phyloP scores from a whole-genome alignment of 2,888 invertebrate genomes.

The Epsilonema sp. region DNA sequence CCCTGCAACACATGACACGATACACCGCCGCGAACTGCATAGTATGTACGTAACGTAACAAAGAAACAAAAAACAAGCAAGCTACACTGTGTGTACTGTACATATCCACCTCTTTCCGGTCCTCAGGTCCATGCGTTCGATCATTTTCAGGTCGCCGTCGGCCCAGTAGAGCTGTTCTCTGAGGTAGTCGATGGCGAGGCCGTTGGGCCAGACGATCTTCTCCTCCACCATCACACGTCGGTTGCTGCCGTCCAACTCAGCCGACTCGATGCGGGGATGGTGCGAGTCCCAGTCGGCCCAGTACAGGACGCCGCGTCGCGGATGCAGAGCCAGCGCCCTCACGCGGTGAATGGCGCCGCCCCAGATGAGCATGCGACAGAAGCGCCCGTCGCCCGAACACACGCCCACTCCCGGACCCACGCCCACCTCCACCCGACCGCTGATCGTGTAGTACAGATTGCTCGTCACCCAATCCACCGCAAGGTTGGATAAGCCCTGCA shows the following conservation, averaged over 20 bases:
- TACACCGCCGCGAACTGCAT: no score
- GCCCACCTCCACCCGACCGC: no score
- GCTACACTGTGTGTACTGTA: no score
- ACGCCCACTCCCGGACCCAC: conserved; percentile 14
- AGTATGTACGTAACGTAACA: no score
- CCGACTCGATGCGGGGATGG: background rate
- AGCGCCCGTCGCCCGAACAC: conserved; percentile 12
- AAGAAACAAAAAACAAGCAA: no score
- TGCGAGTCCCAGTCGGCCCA: conserved; percentile 13
- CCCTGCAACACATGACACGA: no score
- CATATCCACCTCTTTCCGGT: no score
- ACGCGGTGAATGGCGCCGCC: conserved; percentile 5
- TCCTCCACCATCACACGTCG: conserved; percentile 10
- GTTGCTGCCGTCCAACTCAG: conserved; percentile 1
- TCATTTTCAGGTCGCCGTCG: conserved; percentile 13
- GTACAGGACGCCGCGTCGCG: conserved; percentile 12
- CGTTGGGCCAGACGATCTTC: conserved; percentile 13
- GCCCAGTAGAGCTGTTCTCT: conserved; percentile 15
- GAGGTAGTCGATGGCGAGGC: conserved; percentile 14
- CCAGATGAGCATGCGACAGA: conserved; percentile 13
- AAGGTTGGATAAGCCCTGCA: conserved; percentile 12
- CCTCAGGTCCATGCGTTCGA: conserved; percentile 16
- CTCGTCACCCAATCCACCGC: conserved; percentile 15
- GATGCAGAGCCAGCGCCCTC: conserved; percentile 15
- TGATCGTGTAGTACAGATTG: conserved; percentile 14